Base-by-base conservation (phyloP, 2,888 invertebrate genomes). In the Neoascia interrupta region DNA sequence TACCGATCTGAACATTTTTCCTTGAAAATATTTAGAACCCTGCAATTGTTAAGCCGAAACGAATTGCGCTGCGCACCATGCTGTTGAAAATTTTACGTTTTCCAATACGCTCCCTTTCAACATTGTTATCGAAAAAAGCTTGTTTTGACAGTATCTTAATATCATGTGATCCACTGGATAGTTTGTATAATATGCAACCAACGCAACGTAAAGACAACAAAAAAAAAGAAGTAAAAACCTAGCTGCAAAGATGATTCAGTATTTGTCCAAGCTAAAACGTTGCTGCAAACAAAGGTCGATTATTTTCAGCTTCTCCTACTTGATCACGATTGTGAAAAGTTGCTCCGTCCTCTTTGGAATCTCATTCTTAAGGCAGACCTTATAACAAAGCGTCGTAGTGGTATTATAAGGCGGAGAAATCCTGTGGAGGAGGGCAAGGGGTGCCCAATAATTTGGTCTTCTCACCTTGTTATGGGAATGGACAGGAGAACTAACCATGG, bases 381-480 rank as follows among this genome's bases (percentile, higher is more conserved):
- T 49, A 16, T 11, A 56, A 43, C 21, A 63, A 75, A 69, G 51
- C 41, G 41, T 28, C 28, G 19, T n/a, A 47, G 36, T 21, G n/a
- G n/a, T n/a, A n/a, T n/a, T n/a, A 19, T 47, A 49, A 56, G 26
- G 13, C 11, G 21, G 34, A 36, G 11, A 53, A 45, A 47, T 37
- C 26, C 26, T 47, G 19, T 3, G 47, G 37, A 36, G 54, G 54
- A 41, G 19, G 6, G 34, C 18, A 41, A 69, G 39, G 41, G 49
- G 63, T 75, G 63, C 63, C 75, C 75, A 76, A 58, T 76, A 76
- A 76, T 79, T 72, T 72, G 47, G 72, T 72, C 60, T 79, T 79
- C 79, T 79, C 79, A 79, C 79, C 79, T 79, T 79, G 76, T 79
- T 79, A 79, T 66, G 72, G 49, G 53, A 72, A 61, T 79, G 79